Percentiles rank a stretch among this genome's conserved stretches.
Conservation (phyloP, 2,888 invertebrate species). For the Halictus quadricinctus region DNA sequence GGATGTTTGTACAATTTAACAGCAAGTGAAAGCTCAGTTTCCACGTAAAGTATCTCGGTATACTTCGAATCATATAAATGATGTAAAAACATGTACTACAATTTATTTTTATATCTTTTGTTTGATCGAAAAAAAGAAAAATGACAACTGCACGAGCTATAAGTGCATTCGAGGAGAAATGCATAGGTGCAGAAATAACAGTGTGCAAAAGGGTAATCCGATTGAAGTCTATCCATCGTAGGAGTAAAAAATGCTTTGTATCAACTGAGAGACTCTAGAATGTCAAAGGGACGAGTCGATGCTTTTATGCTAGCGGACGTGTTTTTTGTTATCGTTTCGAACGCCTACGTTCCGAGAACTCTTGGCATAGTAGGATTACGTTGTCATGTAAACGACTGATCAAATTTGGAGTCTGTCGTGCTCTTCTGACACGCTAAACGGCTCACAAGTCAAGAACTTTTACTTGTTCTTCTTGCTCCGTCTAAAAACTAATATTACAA, state of each 20-base stretch:
- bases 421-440: background rate
- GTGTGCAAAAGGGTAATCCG: constrained; percentile 19
- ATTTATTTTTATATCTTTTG: too few relatives aligned
- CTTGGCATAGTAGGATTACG: constrained; percentile 18
- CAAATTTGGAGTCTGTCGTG: constrained; percentile 12
- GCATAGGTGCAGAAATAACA: background rate
- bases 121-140: background rate
- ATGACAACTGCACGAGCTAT: background rate
- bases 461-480: too few relatives aligned
- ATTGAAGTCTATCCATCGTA: constrained; percentile 30
- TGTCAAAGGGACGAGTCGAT: constrained; percentile 30
- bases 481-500: background rate
- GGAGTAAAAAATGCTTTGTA: constrained; percentile 43
- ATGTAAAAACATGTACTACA: background rate
- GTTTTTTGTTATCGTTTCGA: constrained; percentile 37
- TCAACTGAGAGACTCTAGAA: constrained; percentile 12
- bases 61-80: background rate
- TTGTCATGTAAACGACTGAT: constrained; percentile 20
- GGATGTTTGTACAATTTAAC: background rate
- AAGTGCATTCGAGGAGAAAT: background rate
- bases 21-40: background rate
- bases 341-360: constrained; percentile 24
- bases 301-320: constrained; percentile 34
- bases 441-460: background rate
- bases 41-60: background rate